Conservation (phyloP, 37 sponge, comb jelly and placozoan genomes). For the Agelas oroides region DNA sequence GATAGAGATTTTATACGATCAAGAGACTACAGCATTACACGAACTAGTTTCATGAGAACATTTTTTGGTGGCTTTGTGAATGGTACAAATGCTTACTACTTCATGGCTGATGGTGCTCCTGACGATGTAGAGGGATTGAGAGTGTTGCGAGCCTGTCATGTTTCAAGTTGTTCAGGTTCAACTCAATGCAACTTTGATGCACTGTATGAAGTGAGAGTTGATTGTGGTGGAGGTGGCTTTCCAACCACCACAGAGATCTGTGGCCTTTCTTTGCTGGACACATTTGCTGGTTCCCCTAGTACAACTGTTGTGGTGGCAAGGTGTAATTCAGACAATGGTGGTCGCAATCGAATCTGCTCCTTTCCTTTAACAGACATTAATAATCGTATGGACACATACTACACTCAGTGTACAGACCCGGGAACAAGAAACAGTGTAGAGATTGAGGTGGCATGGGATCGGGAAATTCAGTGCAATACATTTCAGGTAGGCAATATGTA, state of each 20-base stretch:
- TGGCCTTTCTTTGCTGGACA: constrained; percentile 31
- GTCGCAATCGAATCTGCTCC: constrained; percentile 10
- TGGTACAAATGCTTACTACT: constrained; percentile 1
- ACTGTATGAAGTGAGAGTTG: not conserved
- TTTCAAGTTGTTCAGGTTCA: not conserved
- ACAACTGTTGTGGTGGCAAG: constrained; percentile 11
- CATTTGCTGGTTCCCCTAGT: constrained; percentile 12
- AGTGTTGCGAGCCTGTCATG: constrained; percentile 23
- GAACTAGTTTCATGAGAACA: not conserved
- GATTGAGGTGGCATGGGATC: no score
- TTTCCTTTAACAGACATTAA: constrained; percentile 3
- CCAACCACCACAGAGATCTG: not conserved
- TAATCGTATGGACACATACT: constrained; percentile 14
- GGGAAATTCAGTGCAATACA: no score
- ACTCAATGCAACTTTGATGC: constrained; percentile 1
- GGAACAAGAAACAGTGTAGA: not conserved
- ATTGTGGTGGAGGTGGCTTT: not conserved
- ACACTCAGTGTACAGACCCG: not conserved
- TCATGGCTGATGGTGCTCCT: not conserved
- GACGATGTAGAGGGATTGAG: not conserved
- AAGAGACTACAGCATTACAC: no score
- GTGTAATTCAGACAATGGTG: not conserved
- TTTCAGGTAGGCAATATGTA: no score
- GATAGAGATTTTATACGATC: not conserved
- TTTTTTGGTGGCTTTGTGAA: constrained; percentile 19